Base-by-base conservation (phyloP, 2,888 invertebrate genomes). In the Sclerodermus sp. region DNA sequence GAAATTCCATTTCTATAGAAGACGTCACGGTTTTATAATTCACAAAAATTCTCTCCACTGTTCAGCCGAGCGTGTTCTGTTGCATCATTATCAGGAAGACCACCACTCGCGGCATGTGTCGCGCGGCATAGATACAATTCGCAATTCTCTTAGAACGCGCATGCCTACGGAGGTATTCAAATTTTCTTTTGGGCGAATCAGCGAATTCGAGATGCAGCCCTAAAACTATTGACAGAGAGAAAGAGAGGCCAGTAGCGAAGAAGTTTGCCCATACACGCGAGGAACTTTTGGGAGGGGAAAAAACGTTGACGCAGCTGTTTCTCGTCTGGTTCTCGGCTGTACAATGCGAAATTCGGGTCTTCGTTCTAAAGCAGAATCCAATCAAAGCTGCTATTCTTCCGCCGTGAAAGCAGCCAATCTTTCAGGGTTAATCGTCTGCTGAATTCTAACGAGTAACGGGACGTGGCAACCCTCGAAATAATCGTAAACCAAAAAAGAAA, bases 281-380 rank as follows among this genome's bases (percentile, higher is more conserved):
- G 38, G 31, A n/a, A 29, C 51, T 47, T 47, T 4, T 47, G 43
- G 47, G 64, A 45, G 58, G 36, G 17, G 46, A 29, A 48, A 45
- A 32, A 36, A 16, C 45, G 45, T 13, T 29, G 62, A 54, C 55
- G 65, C 65, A 64, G 63, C 63, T 64, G 63, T 63, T 63, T 5
- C n/a, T 56, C 61, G 58, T 47, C 54, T 56, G 59, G 62, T 50
- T 55, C 51, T 47, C 51, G 42, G 53, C 38, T 16, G 59, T 49
- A 57, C 60, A 57, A 62, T 65, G 64, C 62, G 54, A 58, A 66
- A 61, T 58, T 53, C 57, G 58, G 55, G 54, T 60, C 64, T 62
- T 64, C 63, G 66, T 67, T 71, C 69, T 66, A 69, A 70, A 66
- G 70, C 65, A 56, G 57, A 52, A 58, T 55, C 66, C 70, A 68